Evolutionary conservation across 2,113 vertebrate species (phyloP).

Genomic region (Atherinomorus stipes): DNA sequence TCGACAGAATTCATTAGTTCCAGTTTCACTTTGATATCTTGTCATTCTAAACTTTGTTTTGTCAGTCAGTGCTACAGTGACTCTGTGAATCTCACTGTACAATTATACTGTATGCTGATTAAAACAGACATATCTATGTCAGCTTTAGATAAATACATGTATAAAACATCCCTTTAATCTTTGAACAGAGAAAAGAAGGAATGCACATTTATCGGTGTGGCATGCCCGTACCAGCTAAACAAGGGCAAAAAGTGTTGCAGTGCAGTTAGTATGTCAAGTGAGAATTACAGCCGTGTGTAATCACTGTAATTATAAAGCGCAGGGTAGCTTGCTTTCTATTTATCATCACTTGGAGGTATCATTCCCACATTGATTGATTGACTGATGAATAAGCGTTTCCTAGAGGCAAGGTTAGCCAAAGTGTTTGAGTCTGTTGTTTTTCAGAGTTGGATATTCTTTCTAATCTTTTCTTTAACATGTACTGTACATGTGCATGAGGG

Average conservation of each 20-base stretch:
- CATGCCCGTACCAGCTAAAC: slow-evolving; percentile 73
- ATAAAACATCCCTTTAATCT: slow-evolving; percentile 64
- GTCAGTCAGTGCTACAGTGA: not conserved
- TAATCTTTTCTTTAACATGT: not conserved
- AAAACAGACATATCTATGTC: slow-evolving; percentile 46
- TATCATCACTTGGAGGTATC: slow-evolving; percentile 61
- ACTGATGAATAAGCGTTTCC: slow-evolving; percentile 49
- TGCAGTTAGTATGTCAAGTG: slow-evolving; percentile 49
- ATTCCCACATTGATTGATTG: slow-evolving; percentile 38
- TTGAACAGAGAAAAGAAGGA: slow-evolving; percentile 57
- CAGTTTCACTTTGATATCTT: not conserved
- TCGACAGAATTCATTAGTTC: not conserved
- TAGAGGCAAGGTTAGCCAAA: slow-evolving; percentile 5
- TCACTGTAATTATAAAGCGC: slow-evolving; percentile 72
- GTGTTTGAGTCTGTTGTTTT: slow-evolving; percentile 24
- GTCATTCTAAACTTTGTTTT: not conserved
- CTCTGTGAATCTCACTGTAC: not conserved
- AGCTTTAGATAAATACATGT: slow-evolving; percentile 25
- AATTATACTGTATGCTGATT: slow-evolving; percentile 15
- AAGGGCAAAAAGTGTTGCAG: slow-evolving; percentile 52
- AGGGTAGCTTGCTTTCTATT: slow-evolving; percentile 47
- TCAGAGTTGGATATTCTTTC: slow-evolving; percentile 22
- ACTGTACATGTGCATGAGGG: slow-evolving; percentile 6
- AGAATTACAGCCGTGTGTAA: slow-evolving; percentile 71
- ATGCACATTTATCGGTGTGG: slow-evolving; percentile 72